Percentiles rank a stretch among this genome's conserved stretches.
Conservation (phyloP, 2,888 invertebrate species). For the Anarsia innoxiella region DNA sequence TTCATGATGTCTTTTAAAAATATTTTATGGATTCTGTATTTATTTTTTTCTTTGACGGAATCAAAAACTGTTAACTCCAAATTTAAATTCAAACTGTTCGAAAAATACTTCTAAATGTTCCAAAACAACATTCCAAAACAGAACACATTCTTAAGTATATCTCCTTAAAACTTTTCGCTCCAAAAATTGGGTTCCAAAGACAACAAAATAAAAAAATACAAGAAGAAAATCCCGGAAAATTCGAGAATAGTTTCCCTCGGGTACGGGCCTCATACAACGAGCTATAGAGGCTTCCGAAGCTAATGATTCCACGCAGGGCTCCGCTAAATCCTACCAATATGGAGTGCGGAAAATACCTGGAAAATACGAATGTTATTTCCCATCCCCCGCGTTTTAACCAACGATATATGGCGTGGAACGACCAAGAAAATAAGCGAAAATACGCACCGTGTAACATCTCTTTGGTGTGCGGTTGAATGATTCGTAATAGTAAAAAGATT, state of each 20-base stretch:
- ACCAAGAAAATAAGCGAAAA: conserved; percentile 19
- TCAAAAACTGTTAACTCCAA: too few species aligned
- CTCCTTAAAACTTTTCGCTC: neutral
- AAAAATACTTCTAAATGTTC: neutral
- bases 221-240: conserved; percentile 54
- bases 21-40: too few species aligned
- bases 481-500: too few species aligned
- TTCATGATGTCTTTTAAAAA: too few species aligned
- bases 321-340: conserved; percentile 68
- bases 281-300: conserved; percentile 53
- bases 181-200: too few species aligned
- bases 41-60: too few species aligned
- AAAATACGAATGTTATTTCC: conserved; percentile 58
- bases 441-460: too few species aligned
- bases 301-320: conserved; percentile 58
- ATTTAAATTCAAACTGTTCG: neutral
- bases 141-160: neutral
- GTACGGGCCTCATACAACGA: conserved; percentile 44
- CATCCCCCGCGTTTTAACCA: conserved; percentile 26
- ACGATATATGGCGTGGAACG: conserved; percentile 35
- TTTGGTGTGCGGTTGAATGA: too few species aligned
- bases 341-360: conserved; percentile 68
- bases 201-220: conserved; percentile 27
- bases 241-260: conserved; percentile 53
- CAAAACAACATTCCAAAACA: neutral